Evolutionary conservation across 64 coral and sea anemone genomes (phyloP).

Genomic region (Stichodactyla helianthus): DNA sequence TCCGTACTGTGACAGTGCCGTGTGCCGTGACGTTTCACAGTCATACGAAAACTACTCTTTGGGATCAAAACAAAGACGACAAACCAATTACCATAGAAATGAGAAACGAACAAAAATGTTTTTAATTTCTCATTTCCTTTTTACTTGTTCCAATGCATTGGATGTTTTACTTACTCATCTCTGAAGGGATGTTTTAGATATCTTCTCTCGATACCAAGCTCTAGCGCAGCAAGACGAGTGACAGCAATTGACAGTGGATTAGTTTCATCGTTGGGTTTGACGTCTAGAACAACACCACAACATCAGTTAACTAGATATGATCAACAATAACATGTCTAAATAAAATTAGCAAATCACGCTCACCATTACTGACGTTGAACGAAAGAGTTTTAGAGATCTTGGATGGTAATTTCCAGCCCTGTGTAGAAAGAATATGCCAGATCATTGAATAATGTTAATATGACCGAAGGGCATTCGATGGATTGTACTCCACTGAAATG

Average conservation of each 20-base stretch:
- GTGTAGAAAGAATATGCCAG: slow-evolving; percentile 2
- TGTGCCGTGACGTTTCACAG: too few species aligned
- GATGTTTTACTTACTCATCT: slow-evolving; percentile 70
- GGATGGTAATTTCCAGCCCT: slow-evolving; percentile 93
- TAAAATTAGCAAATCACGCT: not conserved
- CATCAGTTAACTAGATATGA: not conserved
- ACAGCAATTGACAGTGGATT: slow-evolving; percentile 76
- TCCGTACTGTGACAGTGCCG: too few species aligned
- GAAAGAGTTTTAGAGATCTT: slow-evolving; percentile 78
- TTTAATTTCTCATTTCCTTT: too few species aligned
- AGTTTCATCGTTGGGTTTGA: slow-evolving; percentile 33
- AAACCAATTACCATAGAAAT: too few species aligned
- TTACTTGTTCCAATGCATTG: not conserved
- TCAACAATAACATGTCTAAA: not conserved
- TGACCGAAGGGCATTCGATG: too few species aligned
- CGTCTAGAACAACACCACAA: slow-evolving; percentile 16
- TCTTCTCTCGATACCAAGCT: slow-evolving; percentile 87
- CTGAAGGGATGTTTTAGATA: slow-evolving; percentile 90
- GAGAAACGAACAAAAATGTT: not conserved
- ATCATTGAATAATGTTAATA: not conserved
- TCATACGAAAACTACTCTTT: too few species aligned
- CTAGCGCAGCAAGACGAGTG: slow-evolving; percentile 68
- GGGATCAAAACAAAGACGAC: too few species aligned
- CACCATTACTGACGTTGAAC: slow-evolving; percentile 61
- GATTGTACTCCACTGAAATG: too few species aligned